Conservation (phyloP, 1,140 invertebrate species). For the Laupala kohalensis region DNA sequence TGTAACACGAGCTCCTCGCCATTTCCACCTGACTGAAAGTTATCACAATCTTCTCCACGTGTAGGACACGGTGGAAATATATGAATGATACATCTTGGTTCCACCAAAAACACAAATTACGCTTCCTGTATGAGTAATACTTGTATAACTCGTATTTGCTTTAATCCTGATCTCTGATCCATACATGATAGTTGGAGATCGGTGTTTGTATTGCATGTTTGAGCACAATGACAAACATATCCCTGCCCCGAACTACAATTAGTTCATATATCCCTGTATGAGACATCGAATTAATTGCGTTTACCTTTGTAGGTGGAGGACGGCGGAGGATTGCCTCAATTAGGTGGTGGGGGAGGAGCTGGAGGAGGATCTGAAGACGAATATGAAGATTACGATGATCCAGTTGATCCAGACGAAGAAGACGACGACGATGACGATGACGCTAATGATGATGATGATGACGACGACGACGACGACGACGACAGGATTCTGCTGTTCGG, state of each 20-base stretch:
- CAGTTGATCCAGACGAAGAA: background rate
- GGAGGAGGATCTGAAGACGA: background rate
- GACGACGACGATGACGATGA: background rate
- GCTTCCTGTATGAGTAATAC: background rate
- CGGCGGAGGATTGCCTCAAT: background rate
- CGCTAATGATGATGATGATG: background rate
- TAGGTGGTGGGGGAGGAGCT: background rate
- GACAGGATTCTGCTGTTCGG: background rate
- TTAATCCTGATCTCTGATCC: background rate
- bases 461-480: background rate
- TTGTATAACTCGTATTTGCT: background rate
- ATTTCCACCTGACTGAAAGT: no score
- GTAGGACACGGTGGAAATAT: no score
- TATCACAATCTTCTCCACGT: no score
- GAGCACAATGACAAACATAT: no score
- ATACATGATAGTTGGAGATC: no score
- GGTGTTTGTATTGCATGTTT: no score
- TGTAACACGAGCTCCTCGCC: no score
- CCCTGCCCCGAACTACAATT: no score
- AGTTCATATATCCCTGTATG: no score
- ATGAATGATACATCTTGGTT: no score
- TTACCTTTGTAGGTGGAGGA: background rate
- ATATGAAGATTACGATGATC: background rate
- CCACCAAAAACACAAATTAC: no score
- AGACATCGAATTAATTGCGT: no score